phyloP scores from a whole-genome alignment of 2,888 invertebrate species.

The Amphipyra tragopoginis region DNA sequence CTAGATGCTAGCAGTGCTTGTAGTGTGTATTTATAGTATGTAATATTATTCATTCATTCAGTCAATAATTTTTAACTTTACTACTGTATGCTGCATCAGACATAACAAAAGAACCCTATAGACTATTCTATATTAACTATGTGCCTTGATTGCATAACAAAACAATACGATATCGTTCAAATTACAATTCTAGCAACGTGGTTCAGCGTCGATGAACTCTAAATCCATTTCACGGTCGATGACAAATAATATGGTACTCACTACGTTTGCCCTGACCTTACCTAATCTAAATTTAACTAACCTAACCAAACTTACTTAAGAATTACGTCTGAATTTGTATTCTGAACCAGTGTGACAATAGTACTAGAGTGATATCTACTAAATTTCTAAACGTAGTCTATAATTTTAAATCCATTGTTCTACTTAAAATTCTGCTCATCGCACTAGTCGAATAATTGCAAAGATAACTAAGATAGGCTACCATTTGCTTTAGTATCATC shows the following conservation, averaged over 20 bases:
- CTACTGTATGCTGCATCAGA: too few species aligned
- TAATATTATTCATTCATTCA: too few species aligned
- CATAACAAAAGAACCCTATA: too few species aligned
- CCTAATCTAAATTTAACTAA: constrained; percentile 40
- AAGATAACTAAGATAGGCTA: not conserved
- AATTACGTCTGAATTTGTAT: constrained; percentile 27
- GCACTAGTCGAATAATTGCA: not conserved
- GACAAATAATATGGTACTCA: constrained; percentile 40
- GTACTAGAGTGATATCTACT: constrained; percentile 11
- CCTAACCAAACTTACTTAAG: constrained; percentile 27
- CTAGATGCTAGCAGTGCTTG: too few species aligned
- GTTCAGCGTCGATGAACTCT: constrained; percentile 55
- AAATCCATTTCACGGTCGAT: constrained; percentile 58
- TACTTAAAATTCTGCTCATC: not conserved
- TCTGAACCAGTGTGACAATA: constrained; percentile 20
- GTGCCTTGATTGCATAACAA: not conserved
- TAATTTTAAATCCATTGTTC: constrained; percentile 9
- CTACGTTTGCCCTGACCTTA: constrained; percentile 32
- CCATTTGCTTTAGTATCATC: not conserved
- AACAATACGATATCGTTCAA: not conserved
- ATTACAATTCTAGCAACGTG: constrained; percentile 10
- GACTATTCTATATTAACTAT: too few species aligned
- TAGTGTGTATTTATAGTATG: too few species aligned
- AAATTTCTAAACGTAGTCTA: constrained; percentile 25
- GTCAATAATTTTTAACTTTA: too few species aligned